Evolutionary conservation across 2,797 vertebrate species (phyloP).

Genomic region (Anguilla megastoma): DNA sequence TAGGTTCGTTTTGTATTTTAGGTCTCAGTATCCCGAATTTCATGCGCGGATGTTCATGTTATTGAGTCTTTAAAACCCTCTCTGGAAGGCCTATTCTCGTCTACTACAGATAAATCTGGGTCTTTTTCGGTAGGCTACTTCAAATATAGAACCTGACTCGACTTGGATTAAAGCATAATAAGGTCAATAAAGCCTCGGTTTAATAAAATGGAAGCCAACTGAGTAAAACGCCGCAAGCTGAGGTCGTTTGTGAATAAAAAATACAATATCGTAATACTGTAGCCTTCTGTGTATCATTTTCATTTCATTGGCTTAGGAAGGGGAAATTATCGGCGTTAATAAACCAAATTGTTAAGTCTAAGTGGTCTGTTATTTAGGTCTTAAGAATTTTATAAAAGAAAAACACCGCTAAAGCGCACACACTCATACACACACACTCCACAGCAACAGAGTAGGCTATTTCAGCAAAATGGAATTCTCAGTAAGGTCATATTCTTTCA

Average conservation of each 20-base stretch:
- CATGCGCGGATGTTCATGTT: neutral
- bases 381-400: neutral
- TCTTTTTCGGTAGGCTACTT: neutral
- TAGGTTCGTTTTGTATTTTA: neutral
- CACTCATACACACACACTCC: neutral
- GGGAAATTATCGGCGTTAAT: neutral
- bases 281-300: neutral
- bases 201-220: conserved; percentile 77
- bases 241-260: conserved; percentile 34
- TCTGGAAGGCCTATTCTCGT: neutral
- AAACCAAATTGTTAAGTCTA: neutral
- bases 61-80: neutral
- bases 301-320: neutral
- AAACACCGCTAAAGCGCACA: neutral
- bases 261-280: neutral
- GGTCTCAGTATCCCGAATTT: neutral
- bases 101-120: neutral
- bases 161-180: neutral
- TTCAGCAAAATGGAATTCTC: neutral
- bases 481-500: neutral
- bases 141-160: neutral
- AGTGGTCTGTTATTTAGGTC: no score
- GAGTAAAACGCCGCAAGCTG: conserved; percentile 52
- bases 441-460: neutral
- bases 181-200: conserved; percentile 37